Base-by-base conservation (phyloP, 2,888 invertebrate species). In the Orgyia antiqua region DNA sequence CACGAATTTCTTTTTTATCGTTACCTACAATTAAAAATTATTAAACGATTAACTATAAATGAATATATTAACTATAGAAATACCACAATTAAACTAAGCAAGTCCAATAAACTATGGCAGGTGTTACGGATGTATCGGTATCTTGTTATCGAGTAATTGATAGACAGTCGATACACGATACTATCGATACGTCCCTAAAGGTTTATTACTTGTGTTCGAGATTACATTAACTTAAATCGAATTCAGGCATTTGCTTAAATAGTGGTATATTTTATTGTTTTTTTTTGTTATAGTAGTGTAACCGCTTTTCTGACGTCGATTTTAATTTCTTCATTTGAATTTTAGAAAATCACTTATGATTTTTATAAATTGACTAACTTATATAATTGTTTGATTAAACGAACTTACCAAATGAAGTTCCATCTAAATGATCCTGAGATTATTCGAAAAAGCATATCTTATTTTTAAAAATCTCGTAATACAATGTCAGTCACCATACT, bases 41-140 rank as follows among this genome's bases (percentile, higher is more conserved):
- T 39, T 36, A 44, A 41, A 46, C 24, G 39, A 53, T 49, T 47
- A 51, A 12, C 34, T 27, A 39, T 12, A 27, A 38, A 23, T 13
- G 39, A 48, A 39, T 35, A 42, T 42, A 38, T 51, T 50, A 39
- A 39, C 34, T 38, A 35, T 28, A 36, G 36, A 31, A 28, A 42
- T 36, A 24, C 34, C 30, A 42, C 43, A 42, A 52, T 50, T 45
- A 43, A 48, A 45, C 30, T 31, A 41, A 49, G 42, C 35, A 36
- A 42, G 45, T 30, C 34, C 29, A 33, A 42, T 53, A 44, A 50
- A 23, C 40, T 31, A 23, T 15, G 34, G 49, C 68, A 68, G 65
- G 67, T 68, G 66, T 58, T 65, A 51, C 60, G 55, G 59, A 68
- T 55, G 58, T 65, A 55, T 61, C 63, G 65, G 66, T 65, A 56